Base-by-base conservation (phyloP, 2,888 invertebrate genomes). In the Acrobasis suavella region DNA sequence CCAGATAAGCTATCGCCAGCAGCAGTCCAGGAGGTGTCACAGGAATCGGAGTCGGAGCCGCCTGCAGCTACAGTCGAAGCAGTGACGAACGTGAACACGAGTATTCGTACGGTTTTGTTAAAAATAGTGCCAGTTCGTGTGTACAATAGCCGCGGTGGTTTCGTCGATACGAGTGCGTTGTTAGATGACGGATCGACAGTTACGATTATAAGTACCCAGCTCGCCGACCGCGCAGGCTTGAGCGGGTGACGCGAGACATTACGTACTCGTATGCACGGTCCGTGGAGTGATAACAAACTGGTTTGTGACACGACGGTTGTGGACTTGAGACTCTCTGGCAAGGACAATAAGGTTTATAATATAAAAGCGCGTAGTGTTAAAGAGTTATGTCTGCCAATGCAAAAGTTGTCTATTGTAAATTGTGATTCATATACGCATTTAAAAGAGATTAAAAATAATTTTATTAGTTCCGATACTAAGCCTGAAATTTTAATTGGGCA, bases 81-180 rank as follows among this genome's bases (percentile, higher is more conserved):
- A n/a, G n/a, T n/a, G n/a, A n/a, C n/a, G n/a, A n/a, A n/a, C n/a
- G n/a, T n/a, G n/a, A n/a, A n/a, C n/a, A n/a, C n/a, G n/a, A n/a
- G n/a, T n/a, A 16, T 16, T 5, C 50, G 50, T 9, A 50, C 15
- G 16, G 50, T 15, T 16, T 50, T 50, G 15, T 50, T 50, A 50
- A 50, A 50, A 50, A 16, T 50, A 50, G 16, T 50, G 50, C 50
- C 50, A 16, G 16, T 50, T 16, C 50, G 50, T 9, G 50, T 50
- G 50, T 50, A 50, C 16, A 16, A 16, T 9, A 50, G 16, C 9
- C 50, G 50, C 50, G 50, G 16, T 16, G 16, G 50, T 50, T 15
- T 39, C 39, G 10, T 5, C 7, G 50, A 22, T 22, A 22, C 22
- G 22, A 22, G 22, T 22, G 22, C 50, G 15, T 50, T 50, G 7